Conservation (phyloP, 2,113 vertebrate species). For the Aptenodytes patagonicus region DNA sequence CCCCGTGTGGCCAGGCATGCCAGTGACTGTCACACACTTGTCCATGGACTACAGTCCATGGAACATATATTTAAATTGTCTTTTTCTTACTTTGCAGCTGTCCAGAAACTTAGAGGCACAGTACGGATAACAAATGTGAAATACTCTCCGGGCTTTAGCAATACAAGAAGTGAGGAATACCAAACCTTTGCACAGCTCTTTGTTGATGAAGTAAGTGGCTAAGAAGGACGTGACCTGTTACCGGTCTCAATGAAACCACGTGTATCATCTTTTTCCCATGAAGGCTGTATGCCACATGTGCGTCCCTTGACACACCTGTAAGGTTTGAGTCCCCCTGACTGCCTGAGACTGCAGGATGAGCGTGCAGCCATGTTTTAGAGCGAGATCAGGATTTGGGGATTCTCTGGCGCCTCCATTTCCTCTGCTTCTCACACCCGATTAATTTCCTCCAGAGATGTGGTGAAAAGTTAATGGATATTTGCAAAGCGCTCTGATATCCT, state of each 20-base stretch:
- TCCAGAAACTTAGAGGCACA: constrained; percentile 70
- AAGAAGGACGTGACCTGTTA: background rate
- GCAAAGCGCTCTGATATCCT: background rate
- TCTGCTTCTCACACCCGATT: background rate
- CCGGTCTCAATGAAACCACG: background rate
- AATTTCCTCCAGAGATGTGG: background rate
- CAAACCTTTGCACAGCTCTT: constrained; percentile 70
- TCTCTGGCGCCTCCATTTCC: background rate
- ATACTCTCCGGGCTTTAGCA: constrained; percentile 65
- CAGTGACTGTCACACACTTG: background rate
- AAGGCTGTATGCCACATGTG: background rate
- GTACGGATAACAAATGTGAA: constrained; percentile 69
- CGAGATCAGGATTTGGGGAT: background rate
- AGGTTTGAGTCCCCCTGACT: background rate
- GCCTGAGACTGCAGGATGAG: background rate
- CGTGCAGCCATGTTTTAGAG: background rate
- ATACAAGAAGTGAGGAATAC: constrained; percentile 74
- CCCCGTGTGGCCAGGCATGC: background rate
- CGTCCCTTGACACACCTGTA: background rate
- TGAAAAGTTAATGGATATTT: background rate
- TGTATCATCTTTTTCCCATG: background rate
- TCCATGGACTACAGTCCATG: background rate
- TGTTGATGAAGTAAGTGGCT: constrained; percentile 69
- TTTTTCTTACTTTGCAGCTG: constrained; percentile 61
- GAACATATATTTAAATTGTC: background rate